A percentile compares a stretch with the other conserved stretches of the same genome.
Evolutionary conservation across 2,797 vertebrate genomes (phyloP).

Genomic region (Sebastes trivittatus): DNA sequence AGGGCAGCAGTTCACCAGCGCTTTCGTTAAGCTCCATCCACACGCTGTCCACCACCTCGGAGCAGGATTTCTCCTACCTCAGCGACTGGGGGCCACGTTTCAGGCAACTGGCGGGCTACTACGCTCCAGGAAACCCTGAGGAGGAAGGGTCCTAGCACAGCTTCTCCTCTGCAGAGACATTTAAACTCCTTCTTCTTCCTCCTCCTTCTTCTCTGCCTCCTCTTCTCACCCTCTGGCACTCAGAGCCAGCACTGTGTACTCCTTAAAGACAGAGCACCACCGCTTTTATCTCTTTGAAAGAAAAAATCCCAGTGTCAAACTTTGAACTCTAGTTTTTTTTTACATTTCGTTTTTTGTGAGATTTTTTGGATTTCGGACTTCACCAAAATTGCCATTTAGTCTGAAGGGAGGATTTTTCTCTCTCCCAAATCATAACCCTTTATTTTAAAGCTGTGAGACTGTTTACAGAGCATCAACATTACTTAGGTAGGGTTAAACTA

Average conservation of each 20-base stretch:
- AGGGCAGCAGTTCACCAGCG: conserved; percentile 91
- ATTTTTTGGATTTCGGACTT: conserved; percentile 10
- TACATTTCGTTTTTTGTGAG: not conserved
- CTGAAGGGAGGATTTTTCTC: conserved; percentile 2
- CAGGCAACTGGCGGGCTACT: conserved; percentile 94
- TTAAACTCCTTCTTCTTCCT: conserved; percentile 33
- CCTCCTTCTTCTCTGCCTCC: conserved; percentile 29
- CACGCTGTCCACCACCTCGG: conserved; percentile 91
- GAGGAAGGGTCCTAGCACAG: conserved; percentile 91
- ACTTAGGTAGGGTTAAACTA: conserved; percentile 33
- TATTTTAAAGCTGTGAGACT: conserved; percentile 22
- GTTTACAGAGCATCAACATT: conserved; percentile 14
- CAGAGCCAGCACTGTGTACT: conserved; percentile 61
- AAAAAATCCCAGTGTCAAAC: conserved; percentile 46
- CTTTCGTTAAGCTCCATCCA: conserved; percentile 97
- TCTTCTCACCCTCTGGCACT: conserved; percentile 45
- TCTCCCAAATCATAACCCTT: conserved; percentile 12
- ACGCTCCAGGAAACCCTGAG: conserved; percentile 87
- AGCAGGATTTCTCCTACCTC: conserved; percentile 98
- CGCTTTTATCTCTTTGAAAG: conserved; percentile 47
- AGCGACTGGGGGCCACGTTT: conserved; percentile 96
- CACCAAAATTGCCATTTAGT: conserved; percentile 34
- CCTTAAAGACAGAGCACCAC: conserved; percentile 50
- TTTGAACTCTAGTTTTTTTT: conserved; percentile 31
- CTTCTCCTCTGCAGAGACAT: conserved; percentile 37